Conservation (phyloP, 2,113 vertebrate genomes). For the Carassius auratus region DNA sequence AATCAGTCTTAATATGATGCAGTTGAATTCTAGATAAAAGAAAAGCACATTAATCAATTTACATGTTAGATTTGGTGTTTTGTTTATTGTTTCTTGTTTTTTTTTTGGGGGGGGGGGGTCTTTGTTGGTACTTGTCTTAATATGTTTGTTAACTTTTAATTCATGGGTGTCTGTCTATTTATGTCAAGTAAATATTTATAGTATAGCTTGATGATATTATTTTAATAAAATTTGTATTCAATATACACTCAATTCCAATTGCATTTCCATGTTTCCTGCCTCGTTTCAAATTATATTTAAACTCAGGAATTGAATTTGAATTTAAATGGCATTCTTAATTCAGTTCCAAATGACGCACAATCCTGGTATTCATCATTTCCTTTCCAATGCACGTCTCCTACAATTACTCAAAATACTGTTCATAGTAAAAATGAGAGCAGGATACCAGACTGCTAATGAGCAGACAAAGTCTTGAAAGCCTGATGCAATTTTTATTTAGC, state of each 20-base stretch:
- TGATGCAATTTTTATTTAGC: not conserved
- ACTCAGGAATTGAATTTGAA: no score
- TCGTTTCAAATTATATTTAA: no score
- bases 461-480: not conserved
- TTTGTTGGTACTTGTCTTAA: not conserved
- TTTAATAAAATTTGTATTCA: not conserved
- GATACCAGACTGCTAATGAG: conserved; percentile 1
- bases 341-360: no score
- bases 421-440: not conserved
- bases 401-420: not conserved
- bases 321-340: no score
- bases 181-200: not conserved
- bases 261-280: not conserved
- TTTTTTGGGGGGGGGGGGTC: not conserved
- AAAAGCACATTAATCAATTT: not conserved
- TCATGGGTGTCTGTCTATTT: not conserved
- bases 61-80: not conserved
- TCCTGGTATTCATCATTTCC: no score
- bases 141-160: not conserved
- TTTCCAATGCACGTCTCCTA: not conserved
- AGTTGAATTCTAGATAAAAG: conserved; percentile 67
- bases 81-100: not conserved
- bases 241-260: not conserved
- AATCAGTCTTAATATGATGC: conserved; percentile 58
- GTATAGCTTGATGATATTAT: not conserved